phyloP scores from a whole-genome alignment of 37 sponge, comb jelly and placozoan species.

The Eunapius fragilis region DNA sequence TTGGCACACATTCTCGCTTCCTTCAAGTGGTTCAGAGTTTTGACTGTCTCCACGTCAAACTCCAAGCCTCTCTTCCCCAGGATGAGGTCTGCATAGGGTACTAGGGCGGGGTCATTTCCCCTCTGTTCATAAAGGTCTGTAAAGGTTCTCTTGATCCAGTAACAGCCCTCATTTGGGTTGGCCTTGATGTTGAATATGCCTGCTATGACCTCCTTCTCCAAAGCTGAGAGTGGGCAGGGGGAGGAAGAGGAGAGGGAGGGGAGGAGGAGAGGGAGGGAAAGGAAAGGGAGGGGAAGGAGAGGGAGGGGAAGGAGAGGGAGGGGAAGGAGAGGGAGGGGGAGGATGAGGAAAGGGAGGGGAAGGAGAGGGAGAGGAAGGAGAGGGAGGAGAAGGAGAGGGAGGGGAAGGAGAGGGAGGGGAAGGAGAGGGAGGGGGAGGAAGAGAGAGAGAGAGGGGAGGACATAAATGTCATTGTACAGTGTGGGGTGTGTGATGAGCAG shows the following conservation, averaged over 20 bases:
- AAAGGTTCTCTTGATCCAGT: slow-evolving; percentile 81
- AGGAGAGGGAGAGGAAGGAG: no score
- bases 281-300: no score
- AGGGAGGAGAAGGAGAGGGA: no score
- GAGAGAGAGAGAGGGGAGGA: not conserved
- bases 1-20: slow-evolving; percentile 81
- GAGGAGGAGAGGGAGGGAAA: no score
- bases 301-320: no score
- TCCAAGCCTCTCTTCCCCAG: slow-evolving; percentile 52
- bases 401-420: not conserved
- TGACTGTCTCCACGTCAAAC: slow-evolving; percentile 66
- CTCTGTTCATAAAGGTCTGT: slow-evolving; percentile 61
- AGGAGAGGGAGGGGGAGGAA: not conserved
- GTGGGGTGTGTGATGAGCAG: no score
- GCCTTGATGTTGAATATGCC: slow-evolving; percentile 67
- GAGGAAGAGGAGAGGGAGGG: no score
- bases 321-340: no score
- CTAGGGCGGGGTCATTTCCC: slow-evolving; percentile 38
- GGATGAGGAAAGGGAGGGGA: no score
- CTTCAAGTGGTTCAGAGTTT: slow-evolving; percentile 65
- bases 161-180: slow-evolving; percentile 68
- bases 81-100: slow-evolving; percentile 38
- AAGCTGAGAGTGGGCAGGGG: slow-evolving; percentile 26
- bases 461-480: no score
- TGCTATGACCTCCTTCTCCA: slow-evolving; percentile 64